phyloP scores from a whole-genome alignment of 2,888 invertebrate species.

The Eremobia ochroleuca region DNA sequence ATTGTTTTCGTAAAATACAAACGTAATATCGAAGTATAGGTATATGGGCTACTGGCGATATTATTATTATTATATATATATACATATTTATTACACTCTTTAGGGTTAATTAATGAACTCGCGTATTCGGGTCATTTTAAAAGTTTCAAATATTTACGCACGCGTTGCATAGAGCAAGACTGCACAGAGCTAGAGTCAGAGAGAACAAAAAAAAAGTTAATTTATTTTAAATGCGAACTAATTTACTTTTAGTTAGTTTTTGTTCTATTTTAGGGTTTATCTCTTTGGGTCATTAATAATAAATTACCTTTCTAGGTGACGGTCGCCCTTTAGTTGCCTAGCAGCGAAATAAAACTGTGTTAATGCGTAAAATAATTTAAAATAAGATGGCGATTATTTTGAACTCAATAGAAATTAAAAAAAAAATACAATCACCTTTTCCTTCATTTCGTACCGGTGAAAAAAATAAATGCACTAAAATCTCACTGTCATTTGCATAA shows the following conservation, averaged over 20 bases:
- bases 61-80: too few species aligned
- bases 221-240: neutral
- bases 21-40: too few species aligned
- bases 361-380: constrained; percentile 22
- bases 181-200: neutral
- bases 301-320: constrained; percentile 48
- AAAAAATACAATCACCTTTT: constrained; percentile 61
- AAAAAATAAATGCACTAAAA: constrained; percentile 38
- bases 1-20: neutral
- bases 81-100: too few species aligned
- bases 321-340: constrained; percentile 16
- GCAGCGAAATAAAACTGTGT: constrained; percentile 26
- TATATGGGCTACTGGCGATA: neutral
- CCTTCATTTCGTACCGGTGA: constrained; percentile 50
- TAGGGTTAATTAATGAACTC: neutral
- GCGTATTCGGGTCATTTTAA: neutral
- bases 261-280: constrained; percentile 14
- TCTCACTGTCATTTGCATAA: constrained; percentile 34
- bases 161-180: neutral
- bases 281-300: constrained; percentile 36
- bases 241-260: neutral
- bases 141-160: neutral
- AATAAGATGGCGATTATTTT: constrained; percentile 7
- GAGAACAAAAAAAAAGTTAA: too few species aligned
- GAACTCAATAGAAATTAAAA: neutral